Conservation (phyloP, 2,797 vertebrate species). For the Periophthalmus magnuspinnatus region DNA sequence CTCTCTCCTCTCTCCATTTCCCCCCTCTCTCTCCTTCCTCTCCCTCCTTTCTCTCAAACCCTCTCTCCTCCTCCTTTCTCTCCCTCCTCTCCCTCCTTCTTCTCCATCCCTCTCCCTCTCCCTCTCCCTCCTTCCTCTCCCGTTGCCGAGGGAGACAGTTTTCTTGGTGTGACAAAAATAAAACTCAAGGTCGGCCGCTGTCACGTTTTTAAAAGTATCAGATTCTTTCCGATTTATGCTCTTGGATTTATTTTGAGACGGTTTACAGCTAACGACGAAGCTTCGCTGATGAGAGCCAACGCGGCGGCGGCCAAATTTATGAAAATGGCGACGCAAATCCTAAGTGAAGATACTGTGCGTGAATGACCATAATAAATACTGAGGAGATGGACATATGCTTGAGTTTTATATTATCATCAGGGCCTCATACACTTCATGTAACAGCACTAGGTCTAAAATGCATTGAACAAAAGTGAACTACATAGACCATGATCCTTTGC, state of each 20-base stretch:
- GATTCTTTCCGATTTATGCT: conserved; percentile 70
- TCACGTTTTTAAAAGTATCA: conserved; percentile 75
- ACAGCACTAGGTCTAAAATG: neutral
- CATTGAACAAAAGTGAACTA: neutral
- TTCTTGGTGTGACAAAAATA: conserved; percentile 78
- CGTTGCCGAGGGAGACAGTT: conserved; percentile 79
- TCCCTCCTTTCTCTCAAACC: too few relatives aligned
- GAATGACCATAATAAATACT: neutral
- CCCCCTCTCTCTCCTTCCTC: neutral
- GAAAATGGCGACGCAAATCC: conserved; percentile 22
- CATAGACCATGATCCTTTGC: neutral
- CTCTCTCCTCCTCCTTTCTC: neutral
- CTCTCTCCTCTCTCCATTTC: too few relatives aligned
- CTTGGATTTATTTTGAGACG: conserved; percentile 74
- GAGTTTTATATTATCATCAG: neutral
- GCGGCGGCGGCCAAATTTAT: conserved; percentile 55
- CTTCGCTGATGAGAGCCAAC: conserved; percentile 45
- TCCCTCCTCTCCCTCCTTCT: neutral
- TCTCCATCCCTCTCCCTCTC: neutral
- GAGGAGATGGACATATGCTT: too few relatives aligned
- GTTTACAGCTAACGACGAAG: conserved; percentile 66
- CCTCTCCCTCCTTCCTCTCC: neutral
- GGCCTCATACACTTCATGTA: neutral
- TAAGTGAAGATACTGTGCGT: neutral
- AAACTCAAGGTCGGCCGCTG: conserved; percentile 82